Conservation (phyloP, 2,113 vertebrate genomes). For the Eretmodus cyanostictus region DNA sequence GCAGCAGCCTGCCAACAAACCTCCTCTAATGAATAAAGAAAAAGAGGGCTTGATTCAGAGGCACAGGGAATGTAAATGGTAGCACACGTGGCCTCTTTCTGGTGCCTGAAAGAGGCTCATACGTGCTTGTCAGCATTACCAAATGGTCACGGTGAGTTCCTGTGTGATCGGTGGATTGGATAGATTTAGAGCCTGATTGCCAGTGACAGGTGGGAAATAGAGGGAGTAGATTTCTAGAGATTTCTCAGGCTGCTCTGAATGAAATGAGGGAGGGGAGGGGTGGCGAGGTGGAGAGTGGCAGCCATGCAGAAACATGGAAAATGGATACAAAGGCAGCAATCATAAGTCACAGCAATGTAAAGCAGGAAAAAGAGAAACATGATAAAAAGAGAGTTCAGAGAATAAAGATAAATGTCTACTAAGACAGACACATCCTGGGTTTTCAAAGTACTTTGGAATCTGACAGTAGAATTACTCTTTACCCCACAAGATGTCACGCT, state of each 20-base stretch:
- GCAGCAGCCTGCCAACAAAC: slow-evolving; percentile 36
- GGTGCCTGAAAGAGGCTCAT: background rate
- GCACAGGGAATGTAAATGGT: background rate
- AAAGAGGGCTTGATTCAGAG: background rate
- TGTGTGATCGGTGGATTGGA: background rate
- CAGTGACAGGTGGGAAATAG: slow-evolving; percentile 41
- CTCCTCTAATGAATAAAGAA: slow-evolving; percentile 17
- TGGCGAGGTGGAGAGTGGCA: background rate
- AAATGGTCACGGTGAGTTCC: background rate
- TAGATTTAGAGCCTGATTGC: slow-evolving; percentile 34
- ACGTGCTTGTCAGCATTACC: background rate
- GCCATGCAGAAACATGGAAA: slow-evolving; percentile 18
- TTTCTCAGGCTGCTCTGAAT: background rate
- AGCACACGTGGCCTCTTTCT: background rate
- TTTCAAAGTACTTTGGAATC: background rate
- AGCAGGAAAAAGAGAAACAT: background rate
- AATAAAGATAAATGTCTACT: background rate
- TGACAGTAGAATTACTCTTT: background rate
- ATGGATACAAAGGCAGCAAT: background rate
- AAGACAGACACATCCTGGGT: background rate
- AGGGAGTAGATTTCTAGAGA: slow-evolving; percentile 25
- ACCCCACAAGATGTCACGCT: background rate
- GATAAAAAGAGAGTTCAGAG: background rate
- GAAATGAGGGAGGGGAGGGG: background rate
- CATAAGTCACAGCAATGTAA: background rate